These are phyloP conservation scores for Gambusia affinis DNA, from an alignment of 2,113 vertebrate species.

Conservation along the genomic window DNA sequence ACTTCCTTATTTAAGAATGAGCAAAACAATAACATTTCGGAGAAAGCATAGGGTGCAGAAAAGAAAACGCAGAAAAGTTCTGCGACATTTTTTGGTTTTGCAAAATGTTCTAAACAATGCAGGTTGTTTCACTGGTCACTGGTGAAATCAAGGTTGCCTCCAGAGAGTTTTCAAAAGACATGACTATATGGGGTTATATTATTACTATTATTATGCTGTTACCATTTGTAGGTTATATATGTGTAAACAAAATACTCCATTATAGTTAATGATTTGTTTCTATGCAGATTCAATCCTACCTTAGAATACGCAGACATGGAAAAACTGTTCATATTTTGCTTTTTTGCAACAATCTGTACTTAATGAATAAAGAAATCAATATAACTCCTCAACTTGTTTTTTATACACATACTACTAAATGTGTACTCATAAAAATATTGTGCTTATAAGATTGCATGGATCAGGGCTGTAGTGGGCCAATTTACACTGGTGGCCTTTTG, in stretches of 20 bases:
- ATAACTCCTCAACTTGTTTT: not conserved
- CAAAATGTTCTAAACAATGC: not conserved
- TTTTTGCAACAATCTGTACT: too few relatives aligned
- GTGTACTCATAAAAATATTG: not conserved
- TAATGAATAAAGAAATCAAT: too few relatives aligned
- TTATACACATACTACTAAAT: not conserved
- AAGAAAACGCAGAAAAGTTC: not conserved
- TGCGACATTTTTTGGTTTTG: not conserved
- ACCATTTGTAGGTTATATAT: not conserved
- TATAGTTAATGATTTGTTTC: not conserved
- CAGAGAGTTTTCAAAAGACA: not conserved
- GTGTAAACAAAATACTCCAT: not conserved
- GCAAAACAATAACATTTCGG: conserved; percentile 49
- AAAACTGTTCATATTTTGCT: too few relatives aligned
- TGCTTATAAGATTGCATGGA: not conserved
- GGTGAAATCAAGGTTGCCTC: not conserved
- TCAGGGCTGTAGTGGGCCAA: not conserved
- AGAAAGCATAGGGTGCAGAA: conserved; percentile 7
- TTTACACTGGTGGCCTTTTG: too few relatives aligned
- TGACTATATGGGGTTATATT: not conserved
- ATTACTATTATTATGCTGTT: not conserved
- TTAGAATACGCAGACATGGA: too few relatives aligned
- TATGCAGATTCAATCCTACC: not conserved
- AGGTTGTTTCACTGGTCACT: too few relatives aligned
- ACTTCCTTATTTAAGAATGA: conserved; percentile 37